Evolutionary conservation across 2,888 invertebrate species (phyloP), one percentile per base, ranked within the genome.

Genomic region (Sicus ferrugineus): DNA sequence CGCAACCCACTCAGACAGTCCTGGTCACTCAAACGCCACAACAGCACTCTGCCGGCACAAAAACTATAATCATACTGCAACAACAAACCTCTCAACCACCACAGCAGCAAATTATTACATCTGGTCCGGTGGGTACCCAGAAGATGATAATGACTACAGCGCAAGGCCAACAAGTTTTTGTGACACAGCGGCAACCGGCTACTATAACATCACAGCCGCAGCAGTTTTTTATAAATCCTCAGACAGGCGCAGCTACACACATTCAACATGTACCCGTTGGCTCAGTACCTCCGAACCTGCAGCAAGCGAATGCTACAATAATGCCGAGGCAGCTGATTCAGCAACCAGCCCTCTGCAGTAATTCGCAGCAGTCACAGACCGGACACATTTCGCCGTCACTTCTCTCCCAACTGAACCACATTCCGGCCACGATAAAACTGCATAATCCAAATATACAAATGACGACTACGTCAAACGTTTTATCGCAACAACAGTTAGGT

Each of bases 61-160:
- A 91, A 77, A 92, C 91, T 0, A 91, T 91, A 34, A 91, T 91
- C 59, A 92, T 92, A 59, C 89, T 92, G 63, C 83, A 91, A 50
- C 91, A 91, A 76, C 90, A 90, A 23, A 75, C 79, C 1, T 65
- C 87, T 0, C 78, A 77, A 31, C 63, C 73, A 28, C 74, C 76
- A n/a, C 78, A 83, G 6, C 78, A 84, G 6, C 85, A 86, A 69
- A 75, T 79, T 62, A 74, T 75, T 0, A 72, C 77, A 19, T 77
- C 84, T 1, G 83, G 86, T 7, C 68, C 79, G 5, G 75, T 77
- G 0, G 79, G 78, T 14, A 80, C 81, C 3, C 87, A 88, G 73
- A 88, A 89, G 82, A 88, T 91, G 30, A 88, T 90, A 7, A 88
- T 90, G 76, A 90, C 90, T 7, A 90, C 90, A 7, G 78, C 84